Percentiles rank a stretch among this genome's conserved stretches.
Evolutionary conservation across 1,140 invertebrate genomes (phyloP).

Genomic region (Dendroctonus ponderosae): DNA sequence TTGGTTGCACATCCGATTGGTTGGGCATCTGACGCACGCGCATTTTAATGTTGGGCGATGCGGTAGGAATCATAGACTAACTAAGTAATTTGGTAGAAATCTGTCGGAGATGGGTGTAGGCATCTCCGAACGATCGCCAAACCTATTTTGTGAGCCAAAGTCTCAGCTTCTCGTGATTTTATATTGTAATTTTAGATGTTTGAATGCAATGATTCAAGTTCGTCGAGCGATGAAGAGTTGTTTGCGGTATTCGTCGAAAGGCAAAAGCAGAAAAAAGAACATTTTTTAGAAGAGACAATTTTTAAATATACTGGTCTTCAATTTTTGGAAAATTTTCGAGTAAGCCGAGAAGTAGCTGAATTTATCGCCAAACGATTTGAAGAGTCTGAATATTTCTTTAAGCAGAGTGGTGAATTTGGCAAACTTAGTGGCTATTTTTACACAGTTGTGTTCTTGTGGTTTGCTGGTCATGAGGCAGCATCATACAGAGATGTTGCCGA

Average conservation of each 20-base stretch:
- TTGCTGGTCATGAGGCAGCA: conserved; percentile 42
- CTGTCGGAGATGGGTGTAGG: too few relatives aligned
- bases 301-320: conserved; percentile 15
- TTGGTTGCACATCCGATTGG: too few relatives aligned
- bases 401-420: conserved; percentile 24
- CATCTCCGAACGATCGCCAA: too few relatives aligned
- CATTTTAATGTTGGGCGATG: too few relatives aligned
- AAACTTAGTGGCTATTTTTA: conserved; percentile 34
- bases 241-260: background rate
- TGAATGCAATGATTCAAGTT: background rate
- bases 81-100: too few relatives aligned
- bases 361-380: conserved; percentile 17
- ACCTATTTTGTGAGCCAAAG: too few relatives aligned
- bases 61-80: too few relatives aligned
- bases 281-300: conserved; percentile 31
- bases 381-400: conserved; percentile 21
- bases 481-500: background rate
- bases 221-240: conserved; percentile 23
- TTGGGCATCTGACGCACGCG: too few relatives aligned
- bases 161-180: too few relatives aligned
- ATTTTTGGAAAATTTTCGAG: conserved; percentile 34
- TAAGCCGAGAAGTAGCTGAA: conserved; percentile 21
- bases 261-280: conserved; percentile 26
- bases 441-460: conserved; percentile 44
- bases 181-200: too few relatives aligned